Conservation (phyloP, 2,113 vertebrate genomes). For the Gnathonemus echidnorhynchus region DNA sequence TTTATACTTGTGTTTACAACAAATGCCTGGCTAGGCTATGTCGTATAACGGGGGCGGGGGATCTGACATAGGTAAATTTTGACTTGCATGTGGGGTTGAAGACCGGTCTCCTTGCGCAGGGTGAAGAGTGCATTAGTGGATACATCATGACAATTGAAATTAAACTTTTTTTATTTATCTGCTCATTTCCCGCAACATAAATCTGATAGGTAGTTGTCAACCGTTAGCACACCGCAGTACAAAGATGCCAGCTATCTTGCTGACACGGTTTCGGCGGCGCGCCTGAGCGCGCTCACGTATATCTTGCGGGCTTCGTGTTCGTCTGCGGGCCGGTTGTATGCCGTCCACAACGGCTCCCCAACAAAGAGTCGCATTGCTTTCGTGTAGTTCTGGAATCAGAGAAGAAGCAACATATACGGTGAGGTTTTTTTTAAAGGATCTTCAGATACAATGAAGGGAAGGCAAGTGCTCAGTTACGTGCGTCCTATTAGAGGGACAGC, state of each 20-base stretch:
- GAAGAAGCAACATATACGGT: neutral
- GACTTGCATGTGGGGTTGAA: neutral
- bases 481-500: no score
- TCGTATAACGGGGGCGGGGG: neutral
- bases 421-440: neutral
- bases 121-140: neutral
- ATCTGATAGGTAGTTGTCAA: neutral
- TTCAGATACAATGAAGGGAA: neutral
- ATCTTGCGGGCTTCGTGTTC: slow-evolving; percentile 64
- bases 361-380: slow-evolving; percentile 91
- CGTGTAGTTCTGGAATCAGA: slow-evolving; percentile 69
- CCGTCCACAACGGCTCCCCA: slow-evolving; percentile 86
- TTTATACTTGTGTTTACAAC: neutral
- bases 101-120: neutral
- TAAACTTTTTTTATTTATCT: neutral
- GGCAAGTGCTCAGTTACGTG: neutral
- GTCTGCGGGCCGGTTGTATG: slow-evolving; percentile 81
- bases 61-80: neutral
- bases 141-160: neutral
- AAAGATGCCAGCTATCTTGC: neutral
- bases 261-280: neutral
- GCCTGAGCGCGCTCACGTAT: slow-evolving; percentile 57
- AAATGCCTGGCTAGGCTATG: neutral
- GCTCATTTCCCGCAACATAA: neutral
- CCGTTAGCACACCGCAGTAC: neutral